phyloP scores from a whole-genome alignment of 2,113 vertebrate genomes.

The Guaruba guarouba region DNA sequence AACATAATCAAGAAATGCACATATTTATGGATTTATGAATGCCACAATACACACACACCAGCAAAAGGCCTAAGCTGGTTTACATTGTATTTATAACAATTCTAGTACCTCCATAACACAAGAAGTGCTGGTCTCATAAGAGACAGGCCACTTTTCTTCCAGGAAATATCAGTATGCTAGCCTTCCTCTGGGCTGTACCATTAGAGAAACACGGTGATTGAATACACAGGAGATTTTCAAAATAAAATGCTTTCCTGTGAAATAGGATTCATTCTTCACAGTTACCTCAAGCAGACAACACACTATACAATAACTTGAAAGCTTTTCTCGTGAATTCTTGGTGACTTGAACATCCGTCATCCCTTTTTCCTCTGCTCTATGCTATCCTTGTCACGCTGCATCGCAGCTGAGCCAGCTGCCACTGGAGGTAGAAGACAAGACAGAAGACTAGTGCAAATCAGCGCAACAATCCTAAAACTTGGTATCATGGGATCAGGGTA shows the following conservation, averaged over 20 bases:
- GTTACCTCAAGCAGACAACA: not conserved
- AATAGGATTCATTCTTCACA: not conserved
- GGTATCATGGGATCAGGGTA: not conserved
- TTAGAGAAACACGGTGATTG: not conserved
- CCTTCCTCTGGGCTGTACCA: not conserved
- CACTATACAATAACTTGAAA: not conserved
- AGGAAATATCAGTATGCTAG: not conserved
- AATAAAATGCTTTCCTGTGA: not conserved
- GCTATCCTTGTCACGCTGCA: not conserved
- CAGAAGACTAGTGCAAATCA: not conserved
- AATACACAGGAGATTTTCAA: not conserved
- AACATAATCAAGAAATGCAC: not conserved
- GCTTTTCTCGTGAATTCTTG: not conserved
- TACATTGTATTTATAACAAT: not conserved
- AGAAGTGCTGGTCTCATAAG: not conserved
- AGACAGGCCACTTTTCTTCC: not conserved
- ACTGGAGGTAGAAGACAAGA: not conserved
- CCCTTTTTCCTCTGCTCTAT: not conserved
- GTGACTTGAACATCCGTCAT: not conserved
- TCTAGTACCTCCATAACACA: not conserved
- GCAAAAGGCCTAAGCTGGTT: not conserved
- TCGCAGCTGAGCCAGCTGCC: rapidly evolving
- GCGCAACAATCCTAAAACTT: not conserved
- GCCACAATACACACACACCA: not conserved
- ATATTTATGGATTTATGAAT: not conserved